Evolutionary conservation across 2,888 invertebrate genomes (phyloP), one percentile per base, ranked within the genome.

Genomic region (Lymantria monacha): DNA sequence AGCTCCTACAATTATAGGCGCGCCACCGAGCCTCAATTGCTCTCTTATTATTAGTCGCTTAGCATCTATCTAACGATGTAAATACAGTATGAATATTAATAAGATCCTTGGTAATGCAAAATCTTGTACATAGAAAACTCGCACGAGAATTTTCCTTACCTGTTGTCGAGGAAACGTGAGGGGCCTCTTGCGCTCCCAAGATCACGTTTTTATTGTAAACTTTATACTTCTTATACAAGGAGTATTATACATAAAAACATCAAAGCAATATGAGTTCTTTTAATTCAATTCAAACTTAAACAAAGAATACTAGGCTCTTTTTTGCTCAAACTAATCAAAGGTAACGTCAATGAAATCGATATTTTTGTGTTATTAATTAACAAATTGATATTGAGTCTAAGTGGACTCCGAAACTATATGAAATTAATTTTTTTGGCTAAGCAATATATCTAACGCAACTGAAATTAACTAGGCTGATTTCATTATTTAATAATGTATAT

Each of bases 51-150:
- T 73, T 69, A 71, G 67, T 41, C 41, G 13, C n/a, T 14, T 13
- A 12, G 41, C 57, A 63, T 70, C 30, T 72, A 73, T 70, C 68
- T 72, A 69, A 43, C 64, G 70, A 59, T 59, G 71, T 75, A 79
- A 80, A 81, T 80, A 75, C 63, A 59, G 57, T 70, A 68, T 79
- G 80, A 79, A 83, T 83, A 82, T 71, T 79, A 72, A 83, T 76
- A 63, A 74, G 70, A 66, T 77, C 74, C 78, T 76, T 72, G 69
- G 51, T 69, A 70, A 70, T 72, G 70, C 66, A 57, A 72, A 72
- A 74, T 68, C 59, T 64, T 66, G 58, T 51, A n/a, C 5, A 36
- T 44, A 65, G 64, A 69, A 68, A 72, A 72, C 67, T 63, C 63
- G 65, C 63, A 66, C 64, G 63, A 64, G 69, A 68, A 72, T 66